These are phyloP conservation scores for Holocentrus rufus DNA, from an alignment of 2,797 vertebrate species.

Conservation along the genomic window DNA sequence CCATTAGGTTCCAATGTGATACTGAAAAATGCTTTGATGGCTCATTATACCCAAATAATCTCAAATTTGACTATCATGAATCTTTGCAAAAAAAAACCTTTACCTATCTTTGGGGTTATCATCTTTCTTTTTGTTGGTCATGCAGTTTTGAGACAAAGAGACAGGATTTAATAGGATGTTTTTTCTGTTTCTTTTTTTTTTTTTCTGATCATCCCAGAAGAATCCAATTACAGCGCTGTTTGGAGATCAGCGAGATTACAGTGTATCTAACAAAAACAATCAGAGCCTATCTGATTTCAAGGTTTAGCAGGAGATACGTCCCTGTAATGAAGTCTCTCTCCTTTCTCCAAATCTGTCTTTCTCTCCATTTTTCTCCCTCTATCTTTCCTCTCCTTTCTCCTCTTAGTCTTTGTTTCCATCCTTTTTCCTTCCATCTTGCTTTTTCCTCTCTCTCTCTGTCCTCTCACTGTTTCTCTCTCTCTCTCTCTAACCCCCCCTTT, in stretches of 20 bases:
- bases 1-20: background rate
- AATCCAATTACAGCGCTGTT: conserved; percentile 83
- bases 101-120: conserved; percentile 52
- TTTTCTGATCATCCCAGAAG: conserved; percentile 77
- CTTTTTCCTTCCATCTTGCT: conserved; percentile 3
- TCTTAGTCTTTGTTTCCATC: background rate
- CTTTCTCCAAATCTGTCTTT: conserved; percentile 25
- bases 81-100: conserved; percentile 41
- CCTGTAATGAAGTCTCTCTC: conserved; percentile 73
- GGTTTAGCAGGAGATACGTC: conserved; percentile 72
- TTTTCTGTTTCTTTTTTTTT: conserved; percentile 27
- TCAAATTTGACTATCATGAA: conserved; percentile 22
- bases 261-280: conserved; percentile 84
- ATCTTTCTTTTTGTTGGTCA: conserved; percentile 23
- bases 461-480: background rate
- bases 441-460: background rate
- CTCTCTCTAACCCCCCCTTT: conserved; percentile 4
- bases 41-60: conserved; percentile 43
- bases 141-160: conserved; percentile 69
- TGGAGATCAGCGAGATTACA: conserved; percentile 82
- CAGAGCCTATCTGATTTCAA: conserved; percentile 82
- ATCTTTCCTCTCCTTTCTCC: conserved; percentile 48
- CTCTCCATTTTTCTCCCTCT: conserved; percentile 29
- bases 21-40: conserved; percentile 27
- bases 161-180: conserved; percentile 70